Evolutionary conservation across 2,888 invertebrate species (phyloP), one percentile per base, ranked within the genome.

Genomic region (Gastrophysa polygoni): DNA sequence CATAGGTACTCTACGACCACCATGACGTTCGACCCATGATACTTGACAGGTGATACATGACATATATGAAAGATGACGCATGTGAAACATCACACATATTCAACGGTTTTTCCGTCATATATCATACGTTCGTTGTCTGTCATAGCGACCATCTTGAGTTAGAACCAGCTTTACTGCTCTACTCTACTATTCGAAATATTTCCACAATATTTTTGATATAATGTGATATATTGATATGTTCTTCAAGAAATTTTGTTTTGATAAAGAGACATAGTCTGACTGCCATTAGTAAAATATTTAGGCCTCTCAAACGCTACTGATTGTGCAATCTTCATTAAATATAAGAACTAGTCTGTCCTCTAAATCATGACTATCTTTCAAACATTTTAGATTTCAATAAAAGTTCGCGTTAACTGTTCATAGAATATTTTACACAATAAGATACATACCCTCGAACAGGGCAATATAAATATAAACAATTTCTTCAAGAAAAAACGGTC

Each of bases 261-360:
- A n/a, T 65, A 73, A 73, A 71, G 70, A 73, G 72, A 66, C 68
- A 38, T 60, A 65, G 72, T 74, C 73, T 74, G 75, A 76, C 74
- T 70, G 73, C 72, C 63, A 38, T 38, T 72, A 58, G 70, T 73
- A 71, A 73, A 72, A 69, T 69, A 72, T 59, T 77, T 80, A 80
- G 80, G 79, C 79, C 80, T 78, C 75, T 76, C 77, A 74, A 78
- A 71, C 72, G 69, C 75, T 76, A 75, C 73, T 75, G 75, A 76
- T 76, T 77, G 75, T 75, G 74, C 73, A 73, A 46, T 61, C 57
- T 63, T 62, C 52, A 61, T 59, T 38, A 38, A 10, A 32, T n/a
- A 50, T 63, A 57, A 68, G 63, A 68, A 69, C 64, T 63, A 61
- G 56, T 67, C 59, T 65, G 51, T 55, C 50, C 51, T 56, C 62